Conservation (phyloP, 2,888 invertebrate genomes). For the Diloba caeruleocephala region DNA sequence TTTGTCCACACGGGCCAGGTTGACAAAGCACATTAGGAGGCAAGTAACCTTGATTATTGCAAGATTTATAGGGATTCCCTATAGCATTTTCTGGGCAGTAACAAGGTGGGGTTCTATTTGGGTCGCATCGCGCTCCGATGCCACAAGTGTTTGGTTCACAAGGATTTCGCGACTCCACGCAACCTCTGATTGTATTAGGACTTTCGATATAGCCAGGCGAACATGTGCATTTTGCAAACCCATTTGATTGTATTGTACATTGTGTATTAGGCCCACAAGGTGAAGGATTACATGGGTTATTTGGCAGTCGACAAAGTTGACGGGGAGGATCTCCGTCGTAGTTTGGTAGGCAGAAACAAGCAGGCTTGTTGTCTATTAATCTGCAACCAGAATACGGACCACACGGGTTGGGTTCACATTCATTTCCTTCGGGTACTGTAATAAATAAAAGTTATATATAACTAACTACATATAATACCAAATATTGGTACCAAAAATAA, state of each 20-base stretch:
- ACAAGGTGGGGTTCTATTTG: slow-evolving; percentile 93
- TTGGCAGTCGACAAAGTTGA: slow-evolving; percentile 91
- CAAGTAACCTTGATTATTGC: slow-evolving; percentile 87
- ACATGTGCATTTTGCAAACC: slow-evolving; percentile 96
- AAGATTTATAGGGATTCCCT: slow-evolving; percentile 95
- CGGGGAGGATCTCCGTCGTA: slow-evolving; percentile 95
- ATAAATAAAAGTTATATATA: slow-evolving; percentile 51
- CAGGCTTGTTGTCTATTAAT: slow-evolving; percentile 92
- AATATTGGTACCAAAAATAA: too few species aligned
- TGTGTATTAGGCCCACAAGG: slow-evolving; percentile 97
- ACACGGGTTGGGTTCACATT: slow-evolving; percentile 95
- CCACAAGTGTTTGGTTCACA: slow-evolving; percentile 96
- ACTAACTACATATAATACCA: too few species aligned
- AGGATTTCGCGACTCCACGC: slow-evolving; percentile 93
- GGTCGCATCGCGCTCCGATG: slow-evolving; percentile 93
- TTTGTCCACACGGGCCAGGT: slow-evolving; percentile 95
- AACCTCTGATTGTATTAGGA: slow-evolving; percentile 96
- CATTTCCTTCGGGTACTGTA: slow-evolving; percentile 96
- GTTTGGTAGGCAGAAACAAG: slow-evolving; percentile 96
- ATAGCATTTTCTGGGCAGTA: slow-evolving; percentile 95
- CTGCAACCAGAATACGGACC: slow-evolving; percentile 95
- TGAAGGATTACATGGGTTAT: slow-evolving; percentile 94
- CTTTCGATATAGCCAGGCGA: slow-evolving; percentile 94
- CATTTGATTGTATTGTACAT: slow-evolving; percentile 93
- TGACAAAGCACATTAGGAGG: slow-evolving; percentile 91